phyloP scores from a whole-genome alignment of 2,888 invertebrate species.

The Alviniconcha strummeri region DNA sequence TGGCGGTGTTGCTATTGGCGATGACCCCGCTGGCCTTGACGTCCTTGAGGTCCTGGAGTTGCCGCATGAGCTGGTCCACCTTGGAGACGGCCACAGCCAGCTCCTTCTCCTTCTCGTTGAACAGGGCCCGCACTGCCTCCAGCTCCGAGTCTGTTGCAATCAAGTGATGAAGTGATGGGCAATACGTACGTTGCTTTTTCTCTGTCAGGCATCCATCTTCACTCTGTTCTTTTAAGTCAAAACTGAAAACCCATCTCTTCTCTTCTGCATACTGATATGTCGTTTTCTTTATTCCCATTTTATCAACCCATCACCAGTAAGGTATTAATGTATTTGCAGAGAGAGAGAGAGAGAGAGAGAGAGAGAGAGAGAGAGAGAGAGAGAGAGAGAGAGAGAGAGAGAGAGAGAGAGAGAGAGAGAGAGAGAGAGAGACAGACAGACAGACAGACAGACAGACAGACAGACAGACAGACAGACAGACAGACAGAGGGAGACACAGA shows the following conservation, averaged over 20 bases:
- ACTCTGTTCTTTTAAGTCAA: background rate
- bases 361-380: too few species aligned
- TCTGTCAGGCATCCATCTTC: background rate
- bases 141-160: conserved; percentile 82
- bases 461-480: background rate
- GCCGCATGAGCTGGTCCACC: conserved; percentile 95
- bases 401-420: too few species aligned
- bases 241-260: background rate
- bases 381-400: too few species aligned
- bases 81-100: conserved; percentile 96
- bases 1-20: conserved; percentile 50
- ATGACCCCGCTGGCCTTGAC: conserved; percentile 69
- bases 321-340: too few species aligned
- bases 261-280: too few species aligned
- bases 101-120: conserved; percentile 98
- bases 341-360: too few species aligned
- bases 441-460: background rate
- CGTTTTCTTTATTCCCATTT: too few species aligned
- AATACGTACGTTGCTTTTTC: background rate
- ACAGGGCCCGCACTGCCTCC: conserved; percentile 95
- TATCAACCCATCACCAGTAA: too few species aligned
- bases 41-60: conserved; percentile 90
- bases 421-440: background rate
- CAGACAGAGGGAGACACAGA: too few species aligned
- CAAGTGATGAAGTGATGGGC: background rate